Base-by-base conservation (phyloP, 1,140 invertebrate genomes). In the Bombus pyrosoma region DNA sequence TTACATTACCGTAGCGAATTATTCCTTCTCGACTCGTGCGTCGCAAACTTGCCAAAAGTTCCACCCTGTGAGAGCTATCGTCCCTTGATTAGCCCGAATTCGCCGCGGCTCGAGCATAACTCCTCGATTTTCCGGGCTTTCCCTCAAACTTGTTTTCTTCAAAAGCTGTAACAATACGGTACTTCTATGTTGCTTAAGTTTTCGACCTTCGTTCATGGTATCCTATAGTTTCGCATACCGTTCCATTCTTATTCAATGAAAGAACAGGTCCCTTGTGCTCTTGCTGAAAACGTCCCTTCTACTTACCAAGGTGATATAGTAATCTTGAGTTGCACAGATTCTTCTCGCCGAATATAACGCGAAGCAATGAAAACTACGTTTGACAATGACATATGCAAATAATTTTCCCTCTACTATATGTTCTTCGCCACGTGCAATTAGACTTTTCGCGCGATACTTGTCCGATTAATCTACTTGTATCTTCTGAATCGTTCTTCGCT, bases 1-100 rank as follows among this genome's bases (percentile, higher is more conserved):
- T 86, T 80, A 83, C 83, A 69, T 81, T 84, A 75, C 74, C 53
- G 47, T 75, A 39, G 69, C 86, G 77, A 85, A 85, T 88, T 76
- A 81, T 88, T 64, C 64, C 68, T 71, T 71, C 64, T 69, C 13
- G 37, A 12, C 28, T n/a, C 47, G 62, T 12, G 71, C 59, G 68
- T n/a, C 74, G 64, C 43, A 66, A 88, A 88, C 85, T 86, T 86
- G 22, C 2, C 6, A 47, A 41, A 83, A 88, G 57, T 74, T 82
- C 34, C 53, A n/a, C 9, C 53, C 34, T 10, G 77, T 28, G 80
- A 43, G 53, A 81, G 53, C 53, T 80, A 80, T 80, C 78, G 66
- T 71, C 34, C 28, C 41, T 71, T 69, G 66, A 81, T 81, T 71
- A 71, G 13, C 25, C 34, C 28, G 68, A n/a, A 62, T 77, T 59